phyloP scores from a whole-genome alignment of 2,113 vertebrate species.

The Ornithorhynchus anatinus region DNA sequence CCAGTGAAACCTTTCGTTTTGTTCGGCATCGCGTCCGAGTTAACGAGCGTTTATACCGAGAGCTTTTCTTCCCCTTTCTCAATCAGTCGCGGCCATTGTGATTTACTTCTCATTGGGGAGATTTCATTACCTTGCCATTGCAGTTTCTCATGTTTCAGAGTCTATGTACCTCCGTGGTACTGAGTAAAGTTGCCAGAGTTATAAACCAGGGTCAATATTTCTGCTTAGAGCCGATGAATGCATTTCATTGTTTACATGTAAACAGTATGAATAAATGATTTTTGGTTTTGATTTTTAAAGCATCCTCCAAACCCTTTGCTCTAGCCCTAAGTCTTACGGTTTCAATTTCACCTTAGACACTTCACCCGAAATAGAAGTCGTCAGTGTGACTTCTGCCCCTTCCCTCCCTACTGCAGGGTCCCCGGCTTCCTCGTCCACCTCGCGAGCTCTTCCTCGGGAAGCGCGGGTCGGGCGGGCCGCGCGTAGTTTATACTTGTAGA shows the following conservation, averaged over 20 bases:
- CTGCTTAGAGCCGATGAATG: not conserved
- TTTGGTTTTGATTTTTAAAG: not conserved
- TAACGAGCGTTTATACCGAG: too few relatives aligned
- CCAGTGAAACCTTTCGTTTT: too few relatives aligned
- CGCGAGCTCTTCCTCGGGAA: constrained; percentile 22
- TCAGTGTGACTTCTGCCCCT: too few relatives aligned
- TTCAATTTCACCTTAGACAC: constrained; percentile 12
- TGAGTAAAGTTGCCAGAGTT: not conserved
- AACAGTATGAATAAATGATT: constrained; percentile 6
- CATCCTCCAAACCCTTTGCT: too few relatives aligned
- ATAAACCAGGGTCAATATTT: not conserved
- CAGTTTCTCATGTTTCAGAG: not conserved
- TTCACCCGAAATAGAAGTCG: constrained; percentile 8
- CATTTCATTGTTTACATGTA: not conserved
- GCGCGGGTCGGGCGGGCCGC: constrained; percentile 68
- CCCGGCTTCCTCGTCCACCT: constrained; percentile 42
- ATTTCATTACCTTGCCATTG: not conserved
- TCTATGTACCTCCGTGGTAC: not conserved
- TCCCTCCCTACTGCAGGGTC: not conserved
- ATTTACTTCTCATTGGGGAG: not conserved
- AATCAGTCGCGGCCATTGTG: not conserved
- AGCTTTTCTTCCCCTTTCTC: too few relatives aligned
- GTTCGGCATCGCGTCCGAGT: too few relatives aligned
- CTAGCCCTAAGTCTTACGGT: not conserved
- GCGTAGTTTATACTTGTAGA: constrained; percentile 62